phyloP scores from a whole-genome alignment of 2,113 vertebrate species.

The Poicephalus meyeri region DNA sequence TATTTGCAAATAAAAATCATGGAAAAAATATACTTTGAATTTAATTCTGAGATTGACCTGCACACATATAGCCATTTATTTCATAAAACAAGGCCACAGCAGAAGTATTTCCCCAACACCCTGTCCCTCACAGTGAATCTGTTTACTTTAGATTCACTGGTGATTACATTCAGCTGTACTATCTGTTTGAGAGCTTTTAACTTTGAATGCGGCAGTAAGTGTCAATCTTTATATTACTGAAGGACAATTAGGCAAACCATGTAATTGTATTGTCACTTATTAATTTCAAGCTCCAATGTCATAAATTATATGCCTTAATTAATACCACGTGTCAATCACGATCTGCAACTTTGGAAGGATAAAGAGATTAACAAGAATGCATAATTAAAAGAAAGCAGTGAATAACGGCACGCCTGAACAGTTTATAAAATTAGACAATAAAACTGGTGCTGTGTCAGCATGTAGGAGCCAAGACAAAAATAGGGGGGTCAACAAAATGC shows the following conservation, averaged over 20 bases:
- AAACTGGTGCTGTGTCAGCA: slow-evolving; percentile 65
- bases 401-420: slow-evolving; percentile 66
- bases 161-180: slow-evolving; percentile 66
- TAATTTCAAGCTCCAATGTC: slow-evolving; percentile 80
- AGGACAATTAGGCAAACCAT: slow-evolving; percentile 79
- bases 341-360: slow-evolving; percentile 70
- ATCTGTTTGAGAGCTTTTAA: slow-evolving; percentile 66
- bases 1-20: background rate
- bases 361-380: slow-evolving; percentile 78
- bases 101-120: background rate
- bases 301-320: slow-evolving; percentile 82
- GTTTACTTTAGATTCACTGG: slow-evolving; percentile 36
- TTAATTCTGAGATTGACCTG: background rate
- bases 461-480: background rate
- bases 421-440: slow-evolving; percentile 75
- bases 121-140: background rate
- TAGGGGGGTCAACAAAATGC: background rate
- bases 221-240: slow-evolving; percentile 74
- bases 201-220: slow-evolving; percentile 51
- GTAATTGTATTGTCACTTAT: slow-evolving; percentile 81
- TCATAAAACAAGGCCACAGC: background rate
- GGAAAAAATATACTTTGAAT: background rate
- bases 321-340: slow-evolving; percentile 73
- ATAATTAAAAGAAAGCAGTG: slow-evolving; percentile 76
- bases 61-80: background rate